Evolutionary conservation across 2,113 vertebrate genomes (phyloP), one percentile per base, ranked within the genome.

Genomic region (Hippocampus comes): DNA sequence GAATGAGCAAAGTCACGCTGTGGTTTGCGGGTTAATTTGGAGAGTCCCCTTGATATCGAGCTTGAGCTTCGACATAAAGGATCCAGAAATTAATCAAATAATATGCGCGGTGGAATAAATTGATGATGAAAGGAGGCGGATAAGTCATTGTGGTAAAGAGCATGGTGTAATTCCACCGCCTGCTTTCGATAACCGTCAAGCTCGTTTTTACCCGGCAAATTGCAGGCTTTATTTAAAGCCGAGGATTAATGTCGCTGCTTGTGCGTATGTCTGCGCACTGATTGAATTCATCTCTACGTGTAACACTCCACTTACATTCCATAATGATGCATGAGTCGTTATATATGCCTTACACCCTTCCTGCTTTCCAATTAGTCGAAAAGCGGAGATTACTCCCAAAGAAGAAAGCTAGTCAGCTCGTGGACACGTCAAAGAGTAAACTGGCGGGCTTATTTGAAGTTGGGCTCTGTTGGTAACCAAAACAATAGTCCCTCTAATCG

Each of bases 221-320:
- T 61, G 59, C 5, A 17, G 56, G 27, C 59, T 61, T 61, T 34
- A 61, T 61, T 61, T 61, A 61, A 61, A 61, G 15, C 27, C 59
- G 2, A 61, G 27, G 59, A 61, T 61, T 61, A 61, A 8, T 61
- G 27, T 34, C 7, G 25, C 59, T 9, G 27, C 9, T 4, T 30
- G 27, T 34, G 59, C 8, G 59, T 61, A 27, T 30, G 27, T 38
- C 9, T 27, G 57, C 23, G 27, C 59, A 34, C 59, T 61, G 59
- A 61, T 61, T 61, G 59, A 61, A 61, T 18, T 61, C 14, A 34
- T 61, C 17, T 61, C 25, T 27, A 34, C 27, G 27, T 34, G 59
- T 17, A 61, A 38, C 59, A 61, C 59, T 27, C 15, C 27, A 30
- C 14, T 61, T 34, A 34, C 59, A 61, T 61, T 30, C 59, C 27